Conservation (phyloP, 2,888 invertebrate species). For the Pegoplata infirma region DNA sequence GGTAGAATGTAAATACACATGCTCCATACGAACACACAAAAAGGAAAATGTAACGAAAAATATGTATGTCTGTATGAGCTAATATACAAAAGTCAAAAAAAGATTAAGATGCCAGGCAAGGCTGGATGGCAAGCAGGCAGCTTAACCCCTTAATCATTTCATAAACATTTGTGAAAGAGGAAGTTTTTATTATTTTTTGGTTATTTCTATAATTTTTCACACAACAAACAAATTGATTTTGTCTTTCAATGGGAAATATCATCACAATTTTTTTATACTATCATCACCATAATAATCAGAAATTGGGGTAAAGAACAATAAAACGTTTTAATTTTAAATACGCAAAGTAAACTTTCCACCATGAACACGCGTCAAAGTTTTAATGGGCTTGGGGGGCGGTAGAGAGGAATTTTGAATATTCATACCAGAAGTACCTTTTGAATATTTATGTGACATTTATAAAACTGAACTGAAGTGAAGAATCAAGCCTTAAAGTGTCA, state of each 20-base stretch:
- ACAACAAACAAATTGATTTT: conserved; percentile 59
- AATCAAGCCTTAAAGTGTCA: no score
- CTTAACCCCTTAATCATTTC: conserved; percentile 56
- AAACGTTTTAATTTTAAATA: conserved; percentile 54
- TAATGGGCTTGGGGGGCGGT: conserved; percentile 13
- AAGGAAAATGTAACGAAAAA: not conserved
- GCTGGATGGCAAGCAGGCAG: conserved; percentile 16
- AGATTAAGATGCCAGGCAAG: conserved; percentile 59
- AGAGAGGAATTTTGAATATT: not conserved
- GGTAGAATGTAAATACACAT: conserved; percentile 28
- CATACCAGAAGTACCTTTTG: not conserved
- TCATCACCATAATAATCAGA: conserved; percentile 14
- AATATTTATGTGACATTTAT: conserved; percentile 60
- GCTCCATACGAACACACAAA: not conserved
- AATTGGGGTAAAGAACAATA: conserved; percentile 35
- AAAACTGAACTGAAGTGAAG: no score
- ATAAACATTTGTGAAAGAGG: conserved; percentile 45
- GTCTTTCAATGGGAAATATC: conserved; percentile 35
- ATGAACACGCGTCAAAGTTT: conserved; percentile 43
- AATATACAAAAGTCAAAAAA: conserved; percentile 55
- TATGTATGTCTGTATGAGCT: conserved; percentile 10
- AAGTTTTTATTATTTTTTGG: conserved; percentile 51
- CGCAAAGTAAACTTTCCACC: conserved; percentile 31
- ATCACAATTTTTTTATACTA: conserved; percentile 24
- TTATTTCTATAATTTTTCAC: conserved; percentile 46